Percentiles rank a stretch among this genome's conserved stretches.
phyloP scores from a whole-genome alignment of 2,888 invertebrate genomes.

The Bhutanitis thaidina region DNA sequence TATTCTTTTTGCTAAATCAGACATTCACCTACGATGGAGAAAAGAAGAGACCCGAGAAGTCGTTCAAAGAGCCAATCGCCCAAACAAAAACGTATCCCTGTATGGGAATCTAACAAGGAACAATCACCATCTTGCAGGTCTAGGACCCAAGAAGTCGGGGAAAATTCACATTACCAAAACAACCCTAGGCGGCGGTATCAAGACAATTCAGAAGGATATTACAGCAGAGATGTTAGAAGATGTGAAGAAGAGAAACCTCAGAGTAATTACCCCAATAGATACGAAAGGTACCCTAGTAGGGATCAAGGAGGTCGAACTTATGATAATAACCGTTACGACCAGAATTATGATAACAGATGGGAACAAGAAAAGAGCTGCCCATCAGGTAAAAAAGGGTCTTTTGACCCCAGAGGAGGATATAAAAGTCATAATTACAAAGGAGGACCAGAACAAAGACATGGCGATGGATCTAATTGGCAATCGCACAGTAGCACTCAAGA shows the following conservation, averaged over 20 bases:
- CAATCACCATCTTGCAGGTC: constrained; percentile 28
- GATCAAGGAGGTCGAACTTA: constrained; percentile 23
- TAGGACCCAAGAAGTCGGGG: constrained; percentile 33
- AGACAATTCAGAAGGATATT: constrained; percentile 28
- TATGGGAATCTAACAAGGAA: constrained; percentile 47
- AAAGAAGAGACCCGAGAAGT: constrained; percentile 39
- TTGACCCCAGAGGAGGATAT: constrained; percentile 43
- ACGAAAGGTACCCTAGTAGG: constrained; percentile 37
- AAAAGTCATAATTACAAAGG: constrained; percentile 35
- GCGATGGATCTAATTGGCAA: constrained; percentile 27
- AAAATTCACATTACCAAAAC: constrained; percentile 30
- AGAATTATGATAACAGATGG: constrained; percentile 32
- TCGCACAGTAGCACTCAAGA: constrained; percentile 19
- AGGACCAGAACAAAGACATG: constrained; percentile 30
- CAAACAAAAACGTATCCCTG: constrained; percentile 42
- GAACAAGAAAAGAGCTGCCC: constrained; percentile 33
- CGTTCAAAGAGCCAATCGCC: constrained; percentile 53
- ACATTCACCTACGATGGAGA: constrained; percentile 47
- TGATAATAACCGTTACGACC: constrained; percentile 26
- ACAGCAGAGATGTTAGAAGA: constrained; percentile 31
- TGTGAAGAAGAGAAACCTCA: constrained; percentile 21
- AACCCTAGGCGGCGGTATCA: constrained; percentile 31
- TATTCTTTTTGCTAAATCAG: constrained; percentile 30
- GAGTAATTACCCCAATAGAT: constrained; percentile 30
- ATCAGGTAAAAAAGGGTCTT: constrained; percentile 37